Base-by-base conservation (phyloP, 2,113 vertebrate species). In the Microcebus murinus region DNA sequence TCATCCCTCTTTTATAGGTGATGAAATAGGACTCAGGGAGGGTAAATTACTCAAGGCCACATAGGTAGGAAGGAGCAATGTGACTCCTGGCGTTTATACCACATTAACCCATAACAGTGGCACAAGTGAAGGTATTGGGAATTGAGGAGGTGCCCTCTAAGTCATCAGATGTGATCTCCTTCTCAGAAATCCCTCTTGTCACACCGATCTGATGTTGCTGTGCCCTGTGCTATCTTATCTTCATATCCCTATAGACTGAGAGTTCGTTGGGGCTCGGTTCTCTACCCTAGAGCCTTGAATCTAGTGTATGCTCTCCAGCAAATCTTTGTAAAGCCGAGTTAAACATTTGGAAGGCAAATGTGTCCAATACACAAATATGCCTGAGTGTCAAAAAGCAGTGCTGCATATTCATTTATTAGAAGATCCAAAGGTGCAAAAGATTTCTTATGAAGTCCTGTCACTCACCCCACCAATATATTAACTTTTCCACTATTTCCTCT, bases 311-410 rank as follows among this genome's bases (percentile, higher is more conserved):
- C 9, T 96, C 31, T 70, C 34, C 3, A n/a, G 45, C 15, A 71
- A 45, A 55, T 68, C 15, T 89, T 25, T 65, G 50, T 63, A 48
- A 88, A 91, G 61, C 1, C 39, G 50, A 95, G 11, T 10, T 71
- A 67, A 70, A 61, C 15, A 34, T 93, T 36, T 96, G 92, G 50
- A 95, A 96, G 79, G 48, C n/a, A 80, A 86, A 97, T 71, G 34
- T 71, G 71, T 52, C 76, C 25, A n/a, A 80, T 42, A 70, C 1
- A 68, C 50, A 59, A 23, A 76, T 31, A n/a, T 77, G 45, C 42
- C 74, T 65, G 42, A 34, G 31, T 34, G 6, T 84, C 27, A 65
- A 59, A 67, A 90, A 80, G 68, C 29, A 71, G 36, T 9, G 70
- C 68, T 29, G 45, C 21, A 71, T 5, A 9, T 77, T 71, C 52